These are phyloP conservation scores for Otus sunia DNA, from an alignment of 2,113 vertebrate species.

Conservation along the genomic window DNA sequence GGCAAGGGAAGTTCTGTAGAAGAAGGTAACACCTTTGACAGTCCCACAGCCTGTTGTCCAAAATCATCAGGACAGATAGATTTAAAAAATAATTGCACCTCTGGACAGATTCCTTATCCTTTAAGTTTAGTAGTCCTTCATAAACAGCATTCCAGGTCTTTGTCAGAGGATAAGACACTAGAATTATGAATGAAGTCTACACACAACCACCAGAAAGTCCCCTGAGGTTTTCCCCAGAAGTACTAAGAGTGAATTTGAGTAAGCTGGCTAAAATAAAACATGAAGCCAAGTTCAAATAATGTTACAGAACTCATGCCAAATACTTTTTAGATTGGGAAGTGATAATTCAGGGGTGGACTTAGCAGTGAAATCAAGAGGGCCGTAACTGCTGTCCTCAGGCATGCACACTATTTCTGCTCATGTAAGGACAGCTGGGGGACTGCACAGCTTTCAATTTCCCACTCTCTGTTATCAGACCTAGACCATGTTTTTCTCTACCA, in stretches of 20 bases:
- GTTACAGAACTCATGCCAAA: background rate
- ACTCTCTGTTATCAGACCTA: background rate
- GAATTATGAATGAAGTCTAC: background rate
- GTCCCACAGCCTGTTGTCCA: background rate
- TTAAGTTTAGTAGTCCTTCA: background rate
- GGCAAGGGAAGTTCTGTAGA: background rate
- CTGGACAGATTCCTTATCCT: background rate
- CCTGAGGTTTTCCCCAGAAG: background rate
- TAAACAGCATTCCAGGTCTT: background rate
- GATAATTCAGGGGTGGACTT: background rate
- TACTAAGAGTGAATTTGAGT: background rate
- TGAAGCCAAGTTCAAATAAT: background rate
- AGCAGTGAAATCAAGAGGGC: background rate
- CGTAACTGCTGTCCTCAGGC: background rate
- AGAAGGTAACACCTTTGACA: background rate
- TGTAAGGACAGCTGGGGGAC: background rate
- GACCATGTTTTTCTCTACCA: background rate
- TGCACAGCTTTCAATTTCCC: background rate
- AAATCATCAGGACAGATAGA: background rate
- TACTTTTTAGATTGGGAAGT: background rate
- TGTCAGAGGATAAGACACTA: background rate
- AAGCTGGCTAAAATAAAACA: background rate
- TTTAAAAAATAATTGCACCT: background rate
- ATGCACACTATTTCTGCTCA: background rate
- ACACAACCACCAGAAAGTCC: background rate